These are phyloP conservation scores for Callocephalon fimbriatum DNA, from an alignment of 2,113 vertebrate genomes.

Conservation along the genomic window DNA sequence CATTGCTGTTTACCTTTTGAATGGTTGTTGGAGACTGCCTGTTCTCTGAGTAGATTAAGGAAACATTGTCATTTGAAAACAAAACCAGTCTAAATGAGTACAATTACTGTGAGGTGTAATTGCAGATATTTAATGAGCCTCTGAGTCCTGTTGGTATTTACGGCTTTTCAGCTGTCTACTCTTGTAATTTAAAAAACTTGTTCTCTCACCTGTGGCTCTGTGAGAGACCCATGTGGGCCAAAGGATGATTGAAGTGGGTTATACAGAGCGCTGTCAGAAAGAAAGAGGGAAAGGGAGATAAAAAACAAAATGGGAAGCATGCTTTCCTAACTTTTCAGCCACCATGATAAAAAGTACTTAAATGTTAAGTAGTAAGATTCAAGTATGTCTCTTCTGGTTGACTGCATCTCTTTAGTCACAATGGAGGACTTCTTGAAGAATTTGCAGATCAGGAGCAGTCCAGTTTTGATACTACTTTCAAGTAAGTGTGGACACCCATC, in stretches of 20 bases:
- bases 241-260: neutral
- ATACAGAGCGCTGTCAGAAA: neutral
- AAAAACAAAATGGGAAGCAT: neutral
- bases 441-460: neutral
- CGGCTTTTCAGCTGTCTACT: neutral
- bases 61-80: neutral
- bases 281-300: too few relatives aligned
- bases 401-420: neutral
- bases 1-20: neutral
- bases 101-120: neutral
- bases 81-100: neutral
- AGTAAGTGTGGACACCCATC: neutral
- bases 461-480: neutral
- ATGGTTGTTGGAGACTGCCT: neutral
- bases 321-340: neutral
- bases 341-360: neutral
- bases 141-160: neutral
- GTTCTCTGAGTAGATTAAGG: neutral
- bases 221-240: neutral
- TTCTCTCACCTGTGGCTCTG: neutral
- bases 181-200: neutral
- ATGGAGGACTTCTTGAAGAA: neutral
- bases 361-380: neutral
- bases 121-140: accelerated
- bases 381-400: neutral